phyloP scores from a whole-genome alignment of 2,113 vertebrate genomes.

The Macrotus californicus region DNA sequence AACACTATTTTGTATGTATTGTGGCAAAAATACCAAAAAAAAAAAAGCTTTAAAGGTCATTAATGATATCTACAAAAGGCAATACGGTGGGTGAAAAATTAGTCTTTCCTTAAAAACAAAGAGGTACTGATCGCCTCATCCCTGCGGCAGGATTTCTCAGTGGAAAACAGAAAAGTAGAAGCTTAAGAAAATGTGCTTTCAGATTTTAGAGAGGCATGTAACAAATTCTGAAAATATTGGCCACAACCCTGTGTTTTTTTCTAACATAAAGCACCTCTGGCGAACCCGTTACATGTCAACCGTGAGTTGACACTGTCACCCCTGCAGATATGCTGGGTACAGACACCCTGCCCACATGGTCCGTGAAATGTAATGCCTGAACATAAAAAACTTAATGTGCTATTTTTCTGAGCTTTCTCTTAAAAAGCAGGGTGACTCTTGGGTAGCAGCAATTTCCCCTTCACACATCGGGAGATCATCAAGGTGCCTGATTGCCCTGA shows the following conservation, averaged over 20 bases:
- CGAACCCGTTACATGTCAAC: conserved; percentile 35
- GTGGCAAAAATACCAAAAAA: conserved; percentile 41
- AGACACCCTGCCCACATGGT: conserved; percentile 21
- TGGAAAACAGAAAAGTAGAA: background rate
- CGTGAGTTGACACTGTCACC: conserved; percentile 38
- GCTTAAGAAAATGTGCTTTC: conserved; percentile 5
- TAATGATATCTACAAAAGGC: background rate
- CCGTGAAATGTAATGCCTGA: conserved; percentile 29
- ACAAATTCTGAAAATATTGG: conserved; percentile 4
- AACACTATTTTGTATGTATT: background rate
- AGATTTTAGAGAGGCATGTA: conserved; percentile 15
- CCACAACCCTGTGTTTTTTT: background rate
- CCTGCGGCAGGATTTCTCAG: conserved; percentile 14
- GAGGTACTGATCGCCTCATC: background rate
- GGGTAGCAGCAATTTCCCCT: conserved; percentile 69
- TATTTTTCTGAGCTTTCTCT: conserved; percentile 61
- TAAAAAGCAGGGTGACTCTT: conserved; percentile 64
- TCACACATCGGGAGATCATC: conserved; percentile 60
- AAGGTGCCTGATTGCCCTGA: conserved; percentile 68
- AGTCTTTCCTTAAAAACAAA: background rate
- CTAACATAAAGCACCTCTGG: background rate
- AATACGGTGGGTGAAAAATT: background rate
- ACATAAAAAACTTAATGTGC: conserved; percentile 56
- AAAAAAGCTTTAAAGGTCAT: background rate
- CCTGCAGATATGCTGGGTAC: conserved; percentile 42